Base-by-base conservation (phyloP, 2,113 vertebrate species). In the Coturnix japonica region DNA sequence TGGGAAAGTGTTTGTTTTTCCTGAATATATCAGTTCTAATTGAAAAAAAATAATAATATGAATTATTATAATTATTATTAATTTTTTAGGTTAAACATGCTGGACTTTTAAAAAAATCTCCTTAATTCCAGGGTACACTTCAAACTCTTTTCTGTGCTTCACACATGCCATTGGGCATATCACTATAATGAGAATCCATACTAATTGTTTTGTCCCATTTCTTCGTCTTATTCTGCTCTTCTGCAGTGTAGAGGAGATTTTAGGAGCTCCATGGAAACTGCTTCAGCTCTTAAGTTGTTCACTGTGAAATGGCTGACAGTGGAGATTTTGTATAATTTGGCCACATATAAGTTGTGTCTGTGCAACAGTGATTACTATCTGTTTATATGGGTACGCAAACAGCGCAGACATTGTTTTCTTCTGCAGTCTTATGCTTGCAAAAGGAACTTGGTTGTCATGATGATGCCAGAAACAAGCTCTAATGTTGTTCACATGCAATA, bases 51-150 rank as follows among this genome's bases (percentile, higher is more conserved):
- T 13, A 41, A 11, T 41, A 41, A 41, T 43, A 47, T 12, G 11
- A 47, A 47, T 47, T 47, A 49, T 49, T 23, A 49, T 49, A 23
- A 23, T 23, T 7, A 49, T 12, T 47, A 49, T 49, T 37, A 37
- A 37, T 37, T 49, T 9, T 23, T 13, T 2, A 7, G 8, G 19
- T 75, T 13, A 71, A 71, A 84, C 28, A 26, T 31, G 59, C 6
- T 37, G 5, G 3, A 2, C 1, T 30, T 37, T 1, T 28, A 37
- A 2, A 22, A 31, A 33, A 54, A 37, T 56, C 9, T 2, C 12
- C 56, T 64, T 89, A 20, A 30, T 78, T 67, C 14, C 25, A 60
- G 5, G 37, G 30, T 46, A 81, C 81, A 92, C 13, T 12, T 43
- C 35, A 61, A 89, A 54, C 3, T 63, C 25, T 49, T 11, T 69